Percentiles rank a stretch among this genome's conserved stretches.
These are phyloP conservation scores for Liparis tanakae DNA, from an alignment of 2,797 vertebrate genomes.

Conservation along the genomic window DNA sequence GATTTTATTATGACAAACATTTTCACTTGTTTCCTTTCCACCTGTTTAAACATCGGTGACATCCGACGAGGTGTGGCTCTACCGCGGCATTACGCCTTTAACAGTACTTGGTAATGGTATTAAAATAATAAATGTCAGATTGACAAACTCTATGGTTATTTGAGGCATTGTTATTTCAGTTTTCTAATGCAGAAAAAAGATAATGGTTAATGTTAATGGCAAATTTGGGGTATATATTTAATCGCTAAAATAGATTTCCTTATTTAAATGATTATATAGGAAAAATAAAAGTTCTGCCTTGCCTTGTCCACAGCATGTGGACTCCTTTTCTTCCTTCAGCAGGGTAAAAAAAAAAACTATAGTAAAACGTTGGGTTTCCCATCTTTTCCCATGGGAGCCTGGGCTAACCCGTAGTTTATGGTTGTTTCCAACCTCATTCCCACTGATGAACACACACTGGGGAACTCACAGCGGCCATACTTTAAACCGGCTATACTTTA, in stretches of 20 bases:
- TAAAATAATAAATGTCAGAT: slow-evolving; percentile 77
- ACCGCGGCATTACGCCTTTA: slow-evolving; percentile 48
- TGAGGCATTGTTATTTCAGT: slow-evolving; percentile 70
- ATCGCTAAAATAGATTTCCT: slow-evolving; percentile 25
- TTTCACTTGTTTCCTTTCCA: slow-evolving; percentile 71
- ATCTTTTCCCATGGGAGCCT: slow-evolving; percentile 43
- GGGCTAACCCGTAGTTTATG: slow-evolving; percentile 51
- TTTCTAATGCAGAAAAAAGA: slow-evolving; percentile 27
- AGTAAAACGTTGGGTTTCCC: slow-evolving; percentile 38
- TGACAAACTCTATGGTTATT: slow-evolving; percentile 71
- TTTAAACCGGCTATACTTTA: slow-evolving; percentile 37
- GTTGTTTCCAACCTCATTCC: slow-evolving; percentile 63
- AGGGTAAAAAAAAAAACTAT: slow-evolving; percentile 22
- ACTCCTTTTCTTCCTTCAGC: slow-evolving; percentile 20
- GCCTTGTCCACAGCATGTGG: background rate
- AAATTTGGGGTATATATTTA: slow-evolving; percentile 20
- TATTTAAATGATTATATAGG: background rate
- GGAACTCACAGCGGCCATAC: slow-evolving; percentile 42
- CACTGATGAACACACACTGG: slow-evolving; percentile 49
- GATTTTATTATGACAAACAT: slow-evolving; percentile 67
- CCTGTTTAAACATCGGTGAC: slow-evolving; percentile 52
- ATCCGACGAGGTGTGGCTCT: slow-evolving; percentile 64
- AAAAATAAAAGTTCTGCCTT: slow-evolving; percentile 14
- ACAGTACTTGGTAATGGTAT: slow-evolving; percentile 69
- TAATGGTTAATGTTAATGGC: slow-evolving; percentile 12